phyloP scores from a whole-genome alignment of 2,888 invertebrate species.

The Melanophora roralis region DNA sequence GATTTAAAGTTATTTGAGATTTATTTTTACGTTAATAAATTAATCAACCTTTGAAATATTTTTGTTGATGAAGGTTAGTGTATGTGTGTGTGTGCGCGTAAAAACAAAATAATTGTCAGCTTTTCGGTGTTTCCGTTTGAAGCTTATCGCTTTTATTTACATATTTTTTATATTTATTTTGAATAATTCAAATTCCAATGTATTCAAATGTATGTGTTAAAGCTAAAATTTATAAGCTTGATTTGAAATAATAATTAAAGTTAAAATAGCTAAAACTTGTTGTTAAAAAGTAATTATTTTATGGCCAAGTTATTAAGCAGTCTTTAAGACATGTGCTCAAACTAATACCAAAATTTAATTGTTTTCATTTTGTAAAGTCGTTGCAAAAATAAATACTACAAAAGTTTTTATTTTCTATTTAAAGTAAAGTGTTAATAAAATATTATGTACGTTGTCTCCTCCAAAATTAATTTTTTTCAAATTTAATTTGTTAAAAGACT shows the following conservation, averaged over 20 bases:
- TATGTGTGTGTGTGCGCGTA: background rate
- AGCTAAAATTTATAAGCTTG: conserved; percentile 3
- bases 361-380: background rate
- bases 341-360: background rate
- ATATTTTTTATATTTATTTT: background rate
- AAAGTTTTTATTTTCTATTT: too few relatives aligned
- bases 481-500: conserved; percentile 37
- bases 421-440: background rate
- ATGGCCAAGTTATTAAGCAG: background rate
- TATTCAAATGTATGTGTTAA: too few relatives aligned
- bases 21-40: too few relatives aligned
- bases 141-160: background rate
- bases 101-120: background rate
- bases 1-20: too few relatives aligned
- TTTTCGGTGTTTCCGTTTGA: background rate
- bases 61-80: background rate
- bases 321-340: too few relatives aligned
- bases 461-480: conserved; percentile 47
- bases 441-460: background rate
- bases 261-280: background rate
- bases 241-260: background rate
- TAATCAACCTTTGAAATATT: too few relatives aligned
- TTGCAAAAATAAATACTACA: background rate
- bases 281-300: background rate
- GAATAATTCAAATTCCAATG: background rate